Evolutionary conservation across 2,888 invertebrate species (phyloP), one percentile per base, ranked within the genome.

Genomic region (Pristionchus japonicus): DNA sequence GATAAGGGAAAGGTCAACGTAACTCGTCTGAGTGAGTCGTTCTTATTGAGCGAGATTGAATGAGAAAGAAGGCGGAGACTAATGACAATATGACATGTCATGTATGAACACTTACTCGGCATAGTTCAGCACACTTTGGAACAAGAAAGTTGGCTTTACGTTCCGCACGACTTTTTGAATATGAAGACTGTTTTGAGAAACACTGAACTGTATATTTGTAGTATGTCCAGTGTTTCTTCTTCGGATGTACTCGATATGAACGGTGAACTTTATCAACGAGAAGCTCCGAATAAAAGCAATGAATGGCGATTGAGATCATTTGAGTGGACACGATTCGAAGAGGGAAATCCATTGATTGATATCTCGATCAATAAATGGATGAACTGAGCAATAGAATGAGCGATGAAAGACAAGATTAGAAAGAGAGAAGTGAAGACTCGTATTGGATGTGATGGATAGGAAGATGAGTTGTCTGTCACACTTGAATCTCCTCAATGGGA

Each of bases 401-500:
- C 49, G 23, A 83, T 49, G 57, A 52, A 49, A 83, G 57, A 83
- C 49, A 43, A 34, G 52, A 23, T 17, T 34, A 83, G 49, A 83
- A 49, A 31, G 83, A 83, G 43, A 49, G 43, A 80, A 49, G 47
- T 3, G 9, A 1, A n/a, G 80, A 80, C 80, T 49, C 80, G 80
- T 47, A 80, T 27, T 47, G 17, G 23, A 20, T 0, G 23, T 80
- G 80, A 80, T 49, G 11, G n/a, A 11, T 49, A 7, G 49, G 37
- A 3, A 52, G 34, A 52, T 23, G 37, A n/a, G 84, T 23, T 34
- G 37, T n/a, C 11, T 23, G 27, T 70, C 37, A 86, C 40, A 86
- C 86, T 86, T 86, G 86, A 20, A 86, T 86, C 49, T 86, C 86
- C 23, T 86, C 86, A 23, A 86, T 57, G 27, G 85, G 85, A 85